Evolutionary conservation across 2,113 vertebrate species (phyloP).

Genomic region (Aspiorhynchus laticeps): DNA sequence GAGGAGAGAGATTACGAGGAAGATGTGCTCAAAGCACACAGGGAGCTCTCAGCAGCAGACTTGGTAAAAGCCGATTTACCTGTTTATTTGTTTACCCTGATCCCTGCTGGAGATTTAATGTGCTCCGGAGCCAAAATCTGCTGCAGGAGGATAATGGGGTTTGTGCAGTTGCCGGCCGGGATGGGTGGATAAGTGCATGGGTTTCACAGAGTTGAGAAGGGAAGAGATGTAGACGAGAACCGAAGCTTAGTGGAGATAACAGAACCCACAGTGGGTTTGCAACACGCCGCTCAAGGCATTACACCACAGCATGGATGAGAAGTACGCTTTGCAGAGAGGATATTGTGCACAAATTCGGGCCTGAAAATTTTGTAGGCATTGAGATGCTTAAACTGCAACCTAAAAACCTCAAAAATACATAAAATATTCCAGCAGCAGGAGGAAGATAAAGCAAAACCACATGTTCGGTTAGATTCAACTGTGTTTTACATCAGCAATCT

Average conservation of each 20-base stretch:
- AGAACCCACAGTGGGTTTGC: background rate
- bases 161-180: slow-evolving; percentile 15
- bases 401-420: background rate
- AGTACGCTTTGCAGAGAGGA: background rate
- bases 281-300: background rate
- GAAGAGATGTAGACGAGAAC: slow-evolving; percentile 21
- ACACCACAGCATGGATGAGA: background rate
- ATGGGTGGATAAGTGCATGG: slow-evolving; percentile 34
- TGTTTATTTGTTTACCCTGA: slow-evolving; percentile 58
- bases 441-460: slow-evolving; percentile 9
- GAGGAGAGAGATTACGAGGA: slow-evolving; percentile 48
- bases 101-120: slow-evolving; percentile 55
- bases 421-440: background rate
- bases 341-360: background rate
- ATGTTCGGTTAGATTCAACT: background rate
- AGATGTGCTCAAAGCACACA: slow-evolving; percentile 55
- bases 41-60: slow-evolving; percentile 45
- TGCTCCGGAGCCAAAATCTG: slow-evolving; percentile 49
- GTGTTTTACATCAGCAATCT: background rate
- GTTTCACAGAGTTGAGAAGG: slow-evolving; percentile 8
- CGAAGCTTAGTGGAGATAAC: slow-evolving; percentile 30
- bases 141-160: slow-evolving; percentile 47
- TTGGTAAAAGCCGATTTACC: slow-evolving; percentile 54
- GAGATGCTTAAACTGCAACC: background rate
- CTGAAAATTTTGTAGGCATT: background rate